These are phyloP conservation scores for Notoglanidium macrostoma DNA, from an alignment of 2,797 vertebrate genomes.

Conservation along the genomic window DNA sequence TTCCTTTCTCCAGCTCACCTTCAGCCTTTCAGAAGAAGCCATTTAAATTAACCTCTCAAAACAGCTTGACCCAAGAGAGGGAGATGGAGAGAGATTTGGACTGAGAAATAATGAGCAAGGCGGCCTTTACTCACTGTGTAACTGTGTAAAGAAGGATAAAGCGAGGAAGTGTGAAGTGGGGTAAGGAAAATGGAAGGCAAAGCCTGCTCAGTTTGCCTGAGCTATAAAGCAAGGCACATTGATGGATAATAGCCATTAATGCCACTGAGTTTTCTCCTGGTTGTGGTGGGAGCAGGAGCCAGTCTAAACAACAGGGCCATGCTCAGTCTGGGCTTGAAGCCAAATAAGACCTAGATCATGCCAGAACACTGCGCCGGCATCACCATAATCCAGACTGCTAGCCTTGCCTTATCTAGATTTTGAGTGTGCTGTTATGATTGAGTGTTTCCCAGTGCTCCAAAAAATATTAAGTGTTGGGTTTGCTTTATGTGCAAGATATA, in stretches of 20 bases:
- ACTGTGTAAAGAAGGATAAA: slow-evolving; percentile 25
- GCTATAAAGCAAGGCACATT: neutral
- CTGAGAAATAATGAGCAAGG: slow-evolving; percentile 8
- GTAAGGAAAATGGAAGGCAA: slow-evolving; percentile 19
- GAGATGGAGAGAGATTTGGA: slow-evolving; percentile 24
- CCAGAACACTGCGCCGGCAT: neutral
- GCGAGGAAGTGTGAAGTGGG: slow-evolving; percentile 8
- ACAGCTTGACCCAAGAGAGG: neutral
- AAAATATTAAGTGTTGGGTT: slow-evolving; percentile 6
- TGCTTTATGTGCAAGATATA: slow-evolving; percentile 10
- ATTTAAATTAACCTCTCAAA: slow-evolving; percentile 24
- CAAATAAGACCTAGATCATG: slow-evolving; percentile 16
- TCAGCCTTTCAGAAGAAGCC: slow-evolving; percentile 43
- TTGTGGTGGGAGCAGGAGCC: slow-evolving; percentile 15
- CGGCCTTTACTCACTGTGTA: slow-evolving; percentile 2
- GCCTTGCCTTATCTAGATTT: slow-evolving; percentile 24
- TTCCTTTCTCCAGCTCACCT: slow-evolving; percentile 25
- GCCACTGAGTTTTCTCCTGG: slow-evolving; percentile 19
- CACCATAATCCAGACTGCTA: slow-evolving; percentile 23
- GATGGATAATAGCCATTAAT: slow-evolving; percentile 30
- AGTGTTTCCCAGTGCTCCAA: neutral
- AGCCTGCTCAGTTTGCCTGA: slow-evolving; percentile 1
- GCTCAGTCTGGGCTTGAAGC: slow-evolving; percentile 26
- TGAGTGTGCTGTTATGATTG: slow-evolving; percentile 22
- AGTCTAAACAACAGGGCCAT: slow-evolving; percentile 18